These are phyloP conservation scores for Deilephila elpenor DNA, from an alignment of 2,888 invertebrate species.

Conservation along the genomic window DNA sequence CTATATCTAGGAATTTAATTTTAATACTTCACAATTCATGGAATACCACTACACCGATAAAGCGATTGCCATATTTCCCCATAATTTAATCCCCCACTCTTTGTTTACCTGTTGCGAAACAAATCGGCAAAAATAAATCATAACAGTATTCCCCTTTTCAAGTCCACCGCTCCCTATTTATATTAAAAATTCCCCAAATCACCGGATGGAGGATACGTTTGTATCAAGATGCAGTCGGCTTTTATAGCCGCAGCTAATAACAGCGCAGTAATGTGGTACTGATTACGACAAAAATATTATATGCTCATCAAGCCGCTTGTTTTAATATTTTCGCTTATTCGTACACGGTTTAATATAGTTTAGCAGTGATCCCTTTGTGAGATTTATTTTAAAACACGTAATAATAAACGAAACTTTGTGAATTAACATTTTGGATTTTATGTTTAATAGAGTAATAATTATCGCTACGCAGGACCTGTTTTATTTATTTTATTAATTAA, in stretches of 20 bases:
- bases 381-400: too few relatives aligned
- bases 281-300: not conserved
- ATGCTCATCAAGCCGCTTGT: not conserved
- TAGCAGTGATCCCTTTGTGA: not conserved
- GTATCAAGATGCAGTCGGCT: conserved; percentile 29
- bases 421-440: too few relatives aligned
- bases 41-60: too few relatives aligned
- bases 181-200: conserved; percentile 23
- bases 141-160: not conserved
- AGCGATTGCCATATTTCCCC: not conserved
- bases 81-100: not conserved
- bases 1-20: too few relatives aligned
- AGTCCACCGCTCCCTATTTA: conserved; percentile 14
- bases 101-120: conserved; percentile 7
- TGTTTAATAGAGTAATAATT: too few relatives aligned
- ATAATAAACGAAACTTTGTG: too few relatives aligned
- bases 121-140: not conserved
- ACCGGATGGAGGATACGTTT: conserved; percentile 28
- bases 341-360: not conserved
- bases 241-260: conserved; percentile 8
- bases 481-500: too few relatives aligned
- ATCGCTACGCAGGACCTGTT: too few relatives aligned
- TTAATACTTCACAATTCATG: too few relatives aligned
- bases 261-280: not conserved
- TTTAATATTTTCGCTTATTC: not conserved